Evolutionary conservation across 2,888 invertebrate species (phyloP).

Genomic region (Drosophila siamana): DNA sequence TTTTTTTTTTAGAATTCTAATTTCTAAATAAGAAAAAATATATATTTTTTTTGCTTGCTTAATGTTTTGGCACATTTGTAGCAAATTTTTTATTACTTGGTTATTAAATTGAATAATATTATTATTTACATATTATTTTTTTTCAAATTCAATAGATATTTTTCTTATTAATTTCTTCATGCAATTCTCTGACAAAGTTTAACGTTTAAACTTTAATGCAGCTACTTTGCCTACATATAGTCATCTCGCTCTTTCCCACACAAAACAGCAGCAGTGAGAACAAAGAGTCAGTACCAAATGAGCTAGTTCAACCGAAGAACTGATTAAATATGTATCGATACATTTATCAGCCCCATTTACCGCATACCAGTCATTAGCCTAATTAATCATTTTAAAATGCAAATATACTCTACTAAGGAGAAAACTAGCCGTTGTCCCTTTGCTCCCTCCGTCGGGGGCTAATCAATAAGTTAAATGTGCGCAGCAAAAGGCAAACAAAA

Average conservation of each 20-base stretch:
- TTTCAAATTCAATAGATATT: neutral
- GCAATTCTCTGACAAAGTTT: too few species aligned
- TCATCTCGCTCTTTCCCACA: neutral
- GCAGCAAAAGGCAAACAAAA: slow-evolving; percentile 45
- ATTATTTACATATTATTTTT: neutral
- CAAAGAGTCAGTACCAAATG: neutral
- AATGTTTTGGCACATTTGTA: too few species aligned
- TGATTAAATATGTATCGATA: slow-evolving; percentile 6
- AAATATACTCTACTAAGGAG: slow-evolving; percentile 50
- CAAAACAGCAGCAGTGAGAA: neutral
- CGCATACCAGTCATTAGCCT: slow-evolving; percentile 10
- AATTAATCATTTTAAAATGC: slow-evolving; percentile 70
- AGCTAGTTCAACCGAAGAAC: neutral
- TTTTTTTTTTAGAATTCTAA: too few species aligned
- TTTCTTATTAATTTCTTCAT: neutral
- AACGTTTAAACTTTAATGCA: neutral
- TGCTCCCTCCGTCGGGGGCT: neutral
- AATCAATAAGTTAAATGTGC: slow-evolving; percentile 60
- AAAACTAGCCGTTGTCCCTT: slow-evolving; percentile 10
- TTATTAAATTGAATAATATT: neutral
- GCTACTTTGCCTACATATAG: neutral
- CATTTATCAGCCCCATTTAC: neutral
- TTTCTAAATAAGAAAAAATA: too few species aligned
- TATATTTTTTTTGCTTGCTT: too few species aligned
- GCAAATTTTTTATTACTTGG: too few species aligned